These are phyloP conservation scores for Drosophila nr. perissopoda DNA, from an alignment of 2,888 invertebrate genomes.

Conservation along the genomic window DNA sequence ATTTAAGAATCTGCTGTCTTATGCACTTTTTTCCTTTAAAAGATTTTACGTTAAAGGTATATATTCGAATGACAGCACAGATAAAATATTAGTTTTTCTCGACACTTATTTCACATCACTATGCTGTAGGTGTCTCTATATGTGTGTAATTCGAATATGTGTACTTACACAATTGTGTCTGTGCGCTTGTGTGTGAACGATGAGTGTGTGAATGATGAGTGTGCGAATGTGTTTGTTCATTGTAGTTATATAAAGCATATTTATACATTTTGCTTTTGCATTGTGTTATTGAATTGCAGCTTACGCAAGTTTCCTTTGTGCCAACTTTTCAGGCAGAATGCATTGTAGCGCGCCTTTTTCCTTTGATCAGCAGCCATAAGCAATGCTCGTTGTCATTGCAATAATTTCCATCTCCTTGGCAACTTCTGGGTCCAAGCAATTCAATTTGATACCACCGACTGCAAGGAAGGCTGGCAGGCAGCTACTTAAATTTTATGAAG, in stretches of 20 bases:
- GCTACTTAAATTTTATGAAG: slow-evolving; percentile 75
- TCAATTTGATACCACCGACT: slow-evolving; percentile 60
- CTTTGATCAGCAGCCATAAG: slow-evolving; percentile 38
- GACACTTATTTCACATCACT: slow-evolving; percentile 7
- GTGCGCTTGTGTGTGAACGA: not conserved
- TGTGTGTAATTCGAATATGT: not conserved
- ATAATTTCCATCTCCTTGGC: slow-evolving; percentile 59
- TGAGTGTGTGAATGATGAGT: slow-evolving; percentile 11
- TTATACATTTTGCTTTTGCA: slow-evolving; percentile 8
- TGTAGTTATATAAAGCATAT: not conserved
- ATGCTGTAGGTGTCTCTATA: not conserved
- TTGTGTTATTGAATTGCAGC: slow-evolving; percentile 28
- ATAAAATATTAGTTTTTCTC: not conserved
- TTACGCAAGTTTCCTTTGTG: slow-evolving; percentile 37
- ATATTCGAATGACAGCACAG: not conserved
- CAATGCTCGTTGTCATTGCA: slow-evolving; percentile 33
- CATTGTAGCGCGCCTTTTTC: slow-evolving; percentile 29
- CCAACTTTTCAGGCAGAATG: slow-evolving; percentile 12
- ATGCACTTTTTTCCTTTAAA: not conserved
- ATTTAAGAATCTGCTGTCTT: not conserved
- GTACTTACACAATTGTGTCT: slow-evolving; percentile 1
- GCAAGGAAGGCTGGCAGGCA: slow-evolving; percentile 20
- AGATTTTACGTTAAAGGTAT: not conserved
- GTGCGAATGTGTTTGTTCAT: slow-evolving; percentile 2
- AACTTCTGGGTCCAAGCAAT: slow-evolving; percentile 43